Conservation (phyloP, 2,888 invertebrate genomes). For the Pollenia amentaria region DNA sequence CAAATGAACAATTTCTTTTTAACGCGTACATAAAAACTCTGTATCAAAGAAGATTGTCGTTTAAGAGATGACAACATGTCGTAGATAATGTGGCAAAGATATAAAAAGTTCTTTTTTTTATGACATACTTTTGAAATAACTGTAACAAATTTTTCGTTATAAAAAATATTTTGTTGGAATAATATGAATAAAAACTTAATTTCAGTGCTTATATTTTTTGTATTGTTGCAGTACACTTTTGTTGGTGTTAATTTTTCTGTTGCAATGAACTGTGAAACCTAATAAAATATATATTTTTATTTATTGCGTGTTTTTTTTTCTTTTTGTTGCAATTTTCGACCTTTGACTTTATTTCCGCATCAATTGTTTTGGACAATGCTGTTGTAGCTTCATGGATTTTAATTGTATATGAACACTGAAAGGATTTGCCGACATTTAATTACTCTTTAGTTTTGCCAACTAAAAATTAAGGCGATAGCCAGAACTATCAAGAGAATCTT, state of each 20-base stretch:
- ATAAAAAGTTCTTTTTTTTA: not conserved
- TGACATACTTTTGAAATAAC: not conserved
- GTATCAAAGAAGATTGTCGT: not conserved
- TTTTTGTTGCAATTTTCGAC: slow-evolving; percentile 12
- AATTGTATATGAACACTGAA: slow-evolving; percentile 20
- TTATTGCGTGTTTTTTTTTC: not conserved
- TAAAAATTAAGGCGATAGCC: not conserved
- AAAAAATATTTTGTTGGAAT: not conserved
- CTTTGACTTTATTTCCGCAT: slow-evolving; percentile 50
- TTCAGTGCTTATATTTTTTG: not conserved
- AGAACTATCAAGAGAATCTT: too few relatives aligned
- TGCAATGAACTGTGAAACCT: slow-evolving; percentile 47
- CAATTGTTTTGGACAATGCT: slow-evolving; percentile 41
- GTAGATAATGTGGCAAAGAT: not conserved
- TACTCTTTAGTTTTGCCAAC: slow-evolving; percentile 19
- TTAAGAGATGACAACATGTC: not conserved
- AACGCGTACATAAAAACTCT: slow-evolving; percentile 8
- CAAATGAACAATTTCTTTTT: slow-evolving; percentile 64
- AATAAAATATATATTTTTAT: slow-evolving; percentile 25
- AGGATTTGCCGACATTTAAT: slow-evolving; percentile 31
- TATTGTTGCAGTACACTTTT: not conserved
- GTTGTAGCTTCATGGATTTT: not conserved
- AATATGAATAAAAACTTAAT: not conserved
- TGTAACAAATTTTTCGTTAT: not conserved
- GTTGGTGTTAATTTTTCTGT: not conserved